phyloP scores from a whole-genome alignment of 1,140 invertebrate genomes.

The Drosophila setifemur region DNA sequence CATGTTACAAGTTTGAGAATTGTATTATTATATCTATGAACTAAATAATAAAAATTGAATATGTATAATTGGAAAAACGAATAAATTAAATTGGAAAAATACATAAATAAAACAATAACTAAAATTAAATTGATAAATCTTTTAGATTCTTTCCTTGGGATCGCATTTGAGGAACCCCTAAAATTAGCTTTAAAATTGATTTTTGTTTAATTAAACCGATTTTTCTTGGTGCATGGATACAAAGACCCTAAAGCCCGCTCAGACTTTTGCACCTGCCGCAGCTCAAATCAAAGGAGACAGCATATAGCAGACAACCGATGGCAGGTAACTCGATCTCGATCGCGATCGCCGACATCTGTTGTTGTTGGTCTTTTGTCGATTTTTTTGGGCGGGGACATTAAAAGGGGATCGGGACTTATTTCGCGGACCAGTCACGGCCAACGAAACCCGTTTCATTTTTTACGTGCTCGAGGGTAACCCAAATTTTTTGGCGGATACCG shows the following conservation, averaged over 20 bases:
- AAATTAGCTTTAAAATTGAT: no score
- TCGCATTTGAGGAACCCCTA: no score
- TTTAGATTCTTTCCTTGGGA: no score
- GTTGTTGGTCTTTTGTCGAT: conserved; percentile 31
- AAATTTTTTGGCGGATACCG: conserved; percentile 63
- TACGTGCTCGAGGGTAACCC: conserved; percentile 58
- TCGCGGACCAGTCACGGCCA: conserved; percentile 39
- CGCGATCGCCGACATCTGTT: conserved; percentile 64
- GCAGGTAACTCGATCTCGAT: conserved; percentile 70
- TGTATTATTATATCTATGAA: no score
- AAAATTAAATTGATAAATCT: no score
- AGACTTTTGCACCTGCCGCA: conserved; percentile 68
- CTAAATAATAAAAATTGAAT: no score
- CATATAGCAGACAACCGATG: conserved; percentile 16
- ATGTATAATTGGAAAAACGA: no score
- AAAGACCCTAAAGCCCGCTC: conserved; percentile 29
- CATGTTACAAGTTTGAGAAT: no score
- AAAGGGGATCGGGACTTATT: conserved; percentile 8
- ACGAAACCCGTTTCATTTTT: conserved; percentile 16
- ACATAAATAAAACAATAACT: no score
- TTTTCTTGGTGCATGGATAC: not conserved
- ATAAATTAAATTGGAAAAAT: no score
- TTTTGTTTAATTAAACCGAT: not conserved
- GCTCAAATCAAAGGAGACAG: conserved; percentile 63
- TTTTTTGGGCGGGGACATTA: no score